Evolutionary conservation across 2,888 invertebrate species (phyloP).

Genomic region (Mesochorus sp.): DNA sequence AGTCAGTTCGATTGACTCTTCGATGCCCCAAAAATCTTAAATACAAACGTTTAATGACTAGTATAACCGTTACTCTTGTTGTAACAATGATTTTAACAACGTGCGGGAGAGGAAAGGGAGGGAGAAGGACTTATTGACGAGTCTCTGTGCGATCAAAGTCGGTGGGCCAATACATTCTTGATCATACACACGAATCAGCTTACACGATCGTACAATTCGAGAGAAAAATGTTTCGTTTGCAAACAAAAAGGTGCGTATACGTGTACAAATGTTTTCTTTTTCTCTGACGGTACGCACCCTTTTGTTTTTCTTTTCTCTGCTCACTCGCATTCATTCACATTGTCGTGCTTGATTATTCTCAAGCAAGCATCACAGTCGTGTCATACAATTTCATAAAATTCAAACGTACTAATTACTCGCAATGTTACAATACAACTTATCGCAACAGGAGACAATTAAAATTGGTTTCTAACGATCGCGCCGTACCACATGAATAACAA

Average conservation of each 20-base stretch:
- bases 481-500: conserved; percentile 43
- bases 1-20: conserved; percentile 54
- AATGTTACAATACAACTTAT: conserved; percentile 33
- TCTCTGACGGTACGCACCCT: background rate
- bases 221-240: conserved; percentile 29
- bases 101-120: too few species aligned
- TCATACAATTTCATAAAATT: conserved; percentile 58
- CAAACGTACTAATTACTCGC: conserved; percentile 46
- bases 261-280: background rate
- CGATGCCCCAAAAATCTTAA: conserved; percentile 60
- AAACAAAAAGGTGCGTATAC: background rate
- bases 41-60: conserved; percentile 63
- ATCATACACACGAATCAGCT: background rate
- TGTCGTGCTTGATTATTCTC: conserved; percentile 50
- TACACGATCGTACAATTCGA: conserved; percentile 26
- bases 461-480: conserved; percentile 31
- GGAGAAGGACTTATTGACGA: conserved; percentile 32
- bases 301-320: background rate
- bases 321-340: conserved; percentile 31
- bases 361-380: conserved; percentile 63
- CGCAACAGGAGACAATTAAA: conserved; percentile 51
- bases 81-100: conserved; percentile 64
- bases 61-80: conserved; percentile 58
- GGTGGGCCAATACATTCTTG: conserved; percentile 13
- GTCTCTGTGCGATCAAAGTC: conserved; percentile 42